Percentiles rank a stretch among this genome's conserved stretches.
phyloP scores from a whole-genome alignment of 2,113 vertebrate species.

The Tragelaphus scriptus region DNA sequence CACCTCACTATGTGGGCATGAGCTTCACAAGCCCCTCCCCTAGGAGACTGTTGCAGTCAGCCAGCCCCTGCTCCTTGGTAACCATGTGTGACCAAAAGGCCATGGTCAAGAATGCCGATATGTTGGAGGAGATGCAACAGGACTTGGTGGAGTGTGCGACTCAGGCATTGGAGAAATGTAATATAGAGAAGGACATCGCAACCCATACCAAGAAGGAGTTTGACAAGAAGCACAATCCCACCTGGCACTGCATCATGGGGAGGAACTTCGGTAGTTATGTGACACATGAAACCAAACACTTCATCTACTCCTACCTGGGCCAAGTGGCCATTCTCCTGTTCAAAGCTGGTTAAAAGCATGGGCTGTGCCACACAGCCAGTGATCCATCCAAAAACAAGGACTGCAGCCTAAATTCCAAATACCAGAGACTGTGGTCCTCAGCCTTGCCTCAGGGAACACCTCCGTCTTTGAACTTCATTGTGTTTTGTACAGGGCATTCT shows the following conservation, averaged over 20 bases:
- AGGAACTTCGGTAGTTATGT: not conserved
- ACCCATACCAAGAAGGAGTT: not conserved
- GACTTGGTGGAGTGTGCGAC: not conserved
- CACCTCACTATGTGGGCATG: not conserved
- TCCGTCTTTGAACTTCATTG: not conserved
- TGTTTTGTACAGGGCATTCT: not conserved
- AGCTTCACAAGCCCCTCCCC: accelerated
- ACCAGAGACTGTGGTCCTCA: not conserved
- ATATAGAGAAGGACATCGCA: not conserved
- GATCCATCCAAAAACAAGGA: not conserved
- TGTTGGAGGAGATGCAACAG: not conserved
- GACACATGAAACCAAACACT: not conserved
- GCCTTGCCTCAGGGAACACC: not conserved
- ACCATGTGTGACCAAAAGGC: not conserved
- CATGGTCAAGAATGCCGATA: accelerated
- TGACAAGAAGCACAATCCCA: not conserved
- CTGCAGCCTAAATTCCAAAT: not conserved
- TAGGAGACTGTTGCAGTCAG: not conserved
- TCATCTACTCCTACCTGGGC: not conserved
- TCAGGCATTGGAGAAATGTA: not conserved
- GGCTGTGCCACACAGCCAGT: not conserved
- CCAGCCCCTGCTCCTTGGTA: not conserved
- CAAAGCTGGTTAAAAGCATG: not conserved
- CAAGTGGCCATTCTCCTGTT: not conserved
- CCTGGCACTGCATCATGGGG: not conserved